These are phyloP conservation scores for Tragelaphus scriptus DNA, from an alignment of 2,113 vertebrate species.

Conservation along the genomic window DNA sequence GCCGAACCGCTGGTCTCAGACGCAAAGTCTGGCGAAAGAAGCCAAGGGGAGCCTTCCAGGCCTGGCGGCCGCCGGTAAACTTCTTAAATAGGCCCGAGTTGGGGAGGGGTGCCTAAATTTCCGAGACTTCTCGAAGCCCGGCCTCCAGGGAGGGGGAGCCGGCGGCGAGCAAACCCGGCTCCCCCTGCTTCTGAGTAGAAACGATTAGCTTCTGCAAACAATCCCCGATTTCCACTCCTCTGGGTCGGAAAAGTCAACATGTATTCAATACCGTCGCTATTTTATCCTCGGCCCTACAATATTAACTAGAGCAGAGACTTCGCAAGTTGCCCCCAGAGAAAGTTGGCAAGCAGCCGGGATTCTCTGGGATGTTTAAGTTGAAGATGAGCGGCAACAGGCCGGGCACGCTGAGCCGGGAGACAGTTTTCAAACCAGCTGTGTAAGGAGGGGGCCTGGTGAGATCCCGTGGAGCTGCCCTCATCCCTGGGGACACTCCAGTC, in stretches of 20 bases:
- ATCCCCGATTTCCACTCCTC: slow-evolving; percentile 49
- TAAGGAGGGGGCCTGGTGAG: background rate
- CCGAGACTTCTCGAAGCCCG: background rate
- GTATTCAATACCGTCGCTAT: background rate
- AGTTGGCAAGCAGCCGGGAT: background rate
- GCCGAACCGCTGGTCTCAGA: background rate
- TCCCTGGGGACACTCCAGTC: background rate
- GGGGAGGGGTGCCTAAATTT: background rate
- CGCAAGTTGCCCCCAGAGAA: background rate
- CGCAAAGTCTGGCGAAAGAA: background rate
- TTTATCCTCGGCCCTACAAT: slow-evolving; percentile 20
- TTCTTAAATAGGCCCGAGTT: background rate
- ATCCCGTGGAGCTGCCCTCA: background rate
- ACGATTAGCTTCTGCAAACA: slow-evolving; percentile 58
- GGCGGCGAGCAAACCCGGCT: background rate
- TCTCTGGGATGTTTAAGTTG: background rate
- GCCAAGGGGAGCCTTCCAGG: background rate
- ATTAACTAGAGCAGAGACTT: slow-evolving; percentile 49
- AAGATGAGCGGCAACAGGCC: background rate
- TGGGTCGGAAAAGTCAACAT: slow-evolving; percentile 57
- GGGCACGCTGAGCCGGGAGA: fast-evolving
- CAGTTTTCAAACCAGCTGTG: background rate
- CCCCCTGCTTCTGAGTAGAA: background rate
- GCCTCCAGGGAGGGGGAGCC: background rate
- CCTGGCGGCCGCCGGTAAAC: background rate